phyloP scores from a whole-genome alignment of 2,113 vertebrate genomes.

The Dicentrarchus labrax region DNA sequence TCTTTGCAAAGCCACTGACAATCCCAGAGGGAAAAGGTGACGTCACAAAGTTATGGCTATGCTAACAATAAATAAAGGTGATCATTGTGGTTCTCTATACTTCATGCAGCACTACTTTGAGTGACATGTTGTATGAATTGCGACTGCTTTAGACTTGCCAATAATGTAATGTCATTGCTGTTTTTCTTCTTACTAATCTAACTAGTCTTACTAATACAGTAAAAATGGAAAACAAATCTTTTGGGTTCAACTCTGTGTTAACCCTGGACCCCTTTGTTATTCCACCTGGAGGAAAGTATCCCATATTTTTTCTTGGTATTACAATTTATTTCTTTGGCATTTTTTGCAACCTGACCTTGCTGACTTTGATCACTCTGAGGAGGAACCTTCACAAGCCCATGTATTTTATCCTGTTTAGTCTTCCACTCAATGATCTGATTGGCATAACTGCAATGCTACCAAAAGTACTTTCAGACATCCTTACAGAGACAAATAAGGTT shows the following conservation, averaged over 20 bases:
- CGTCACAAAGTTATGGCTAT: background rate
- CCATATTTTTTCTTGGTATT: conserved; percentile 77
- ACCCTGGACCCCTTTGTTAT: conserved; percentile 76
- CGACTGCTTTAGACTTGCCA: background rate
- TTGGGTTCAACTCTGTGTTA: conserved; percentile 57
- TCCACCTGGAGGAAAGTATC: conserved; percentile 75
- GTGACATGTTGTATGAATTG: background rate
- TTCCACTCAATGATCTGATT: conserved; percentile 83
- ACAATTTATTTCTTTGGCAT: conserved; percentile 74
- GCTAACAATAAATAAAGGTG: conserved; percentile 18
- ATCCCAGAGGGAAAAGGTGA: conserved; percentile 40
- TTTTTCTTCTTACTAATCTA: background rate
- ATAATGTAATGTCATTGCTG: background rate
- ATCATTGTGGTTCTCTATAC: background rate
- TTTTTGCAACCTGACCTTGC: conserved; percentile 78
- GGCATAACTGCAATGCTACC: conserved; percentile 82
- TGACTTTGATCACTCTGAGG: conserved; percentile 76
- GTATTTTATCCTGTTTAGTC: conserved; percentile 83
- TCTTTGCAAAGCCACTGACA: background rate
- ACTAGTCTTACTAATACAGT: background rate
- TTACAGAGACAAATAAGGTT: conserved; percentile 69
- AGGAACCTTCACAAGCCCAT: conserved; percentile 83
- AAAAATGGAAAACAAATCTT: conserved; percentile 77
- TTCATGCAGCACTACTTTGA: background rate
- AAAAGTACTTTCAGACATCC: conserved; percentile 80